phyloP scores from a whole-genome alignment of 2,797 vertebrate species.

The Syncerus caffer region DNA sequence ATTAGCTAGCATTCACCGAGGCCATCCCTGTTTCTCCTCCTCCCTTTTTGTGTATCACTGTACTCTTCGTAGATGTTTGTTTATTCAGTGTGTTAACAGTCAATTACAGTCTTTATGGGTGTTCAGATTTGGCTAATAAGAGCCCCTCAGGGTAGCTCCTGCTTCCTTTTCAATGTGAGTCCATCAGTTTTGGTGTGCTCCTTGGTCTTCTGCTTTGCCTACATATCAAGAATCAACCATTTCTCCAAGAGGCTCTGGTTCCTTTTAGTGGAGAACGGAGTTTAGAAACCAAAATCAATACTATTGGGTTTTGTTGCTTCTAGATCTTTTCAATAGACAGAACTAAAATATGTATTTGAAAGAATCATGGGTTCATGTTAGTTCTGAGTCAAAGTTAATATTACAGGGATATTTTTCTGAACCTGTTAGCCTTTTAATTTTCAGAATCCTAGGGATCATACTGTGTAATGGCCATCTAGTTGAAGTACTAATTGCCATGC shows the following conservation, averaged over 20 bases:
- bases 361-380: background rate
- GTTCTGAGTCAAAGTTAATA: slow-evolving; percentile 10
- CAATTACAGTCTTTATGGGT: background rate
- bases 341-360: background rate
- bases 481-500: background rate
- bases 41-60: background rate
- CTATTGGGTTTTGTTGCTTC: background rate
- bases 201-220: background rate
- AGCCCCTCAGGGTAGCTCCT: background rate
- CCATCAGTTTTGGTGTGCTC: background rate
- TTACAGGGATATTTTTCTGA: background rate
- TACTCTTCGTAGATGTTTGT: background rate
- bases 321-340: background rate
- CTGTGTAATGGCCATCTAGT: background rate
- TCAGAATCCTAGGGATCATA: background rate
- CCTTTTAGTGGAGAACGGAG: background rate
- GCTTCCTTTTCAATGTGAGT: background rate
- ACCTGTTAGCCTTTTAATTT: background rate
- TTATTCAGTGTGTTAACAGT: background rate
- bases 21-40: background rate
- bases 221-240: background rate
- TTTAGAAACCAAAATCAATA: slow-evolving; percentile 6
- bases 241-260: background rate
- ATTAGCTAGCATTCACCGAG: background rate
- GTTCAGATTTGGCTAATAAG: background rate